phyloP scores from a whole-genome alignment of 1,140 invertebrate species.

The Anastatus disparis region DNA sequence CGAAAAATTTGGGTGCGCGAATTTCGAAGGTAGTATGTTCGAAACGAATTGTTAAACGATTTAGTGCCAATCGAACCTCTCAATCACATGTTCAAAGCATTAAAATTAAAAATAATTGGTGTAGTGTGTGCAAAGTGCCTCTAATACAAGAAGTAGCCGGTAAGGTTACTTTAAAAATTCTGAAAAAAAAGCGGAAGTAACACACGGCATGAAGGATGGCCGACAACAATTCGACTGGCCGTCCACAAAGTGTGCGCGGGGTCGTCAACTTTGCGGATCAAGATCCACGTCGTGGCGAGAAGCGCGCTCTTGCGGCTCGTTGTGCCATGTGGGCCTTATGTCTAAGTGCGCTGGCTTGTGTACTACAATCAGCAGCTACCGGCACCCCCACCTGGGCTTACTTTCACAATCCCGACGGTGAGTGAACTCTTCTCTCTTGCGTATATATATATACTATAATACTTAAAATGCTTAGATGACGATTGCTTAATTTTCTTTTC shows the following conservation, averaged over 20 bases:
- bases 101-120: too few relatives aligned
- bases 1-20: too few relatives aligned
- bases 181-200: too few relatives aligned
- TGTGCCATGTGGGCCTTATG: slow-evolving; percentile 76
- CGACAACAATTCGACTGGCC: slow-evolving; percentile 58
- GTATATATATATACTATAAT: too few relatives aligned
- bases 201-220: slow-evolving; percentile 66
- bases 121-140: too few relatives aligned
- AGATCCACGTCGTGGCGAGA: slow-evolving; percentile 58
- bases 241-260: slow-evolving; percentile 59
- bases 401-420: slow-evolving; percentile 74
- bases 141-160: too few relatives aligned
- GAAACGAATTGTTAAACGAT: too few relatives aligned
- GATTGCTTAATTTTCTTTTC: neutral
- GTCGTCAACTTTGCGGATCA: slow-evolving; percentile 56
- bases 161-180: too few relatives aligned
- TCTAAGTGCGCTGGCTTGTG: slow-evolving; percentile 80
- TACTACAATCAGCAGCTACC: slow-evolving; percentile 74
- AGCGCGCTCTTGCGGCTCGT: slow-evolving; percentile 60
- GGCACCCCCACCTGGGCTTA: slow-evolving; percentile 85
- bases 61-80: too few relatives aligned
- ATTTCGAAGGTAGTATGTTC: too few relatives aligned
- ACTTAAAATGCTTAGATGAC: too few relatives aligned
- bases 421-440: slow-evolving; percentile 54
- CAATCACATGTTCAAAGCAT: too few relatives aligned